These are phyloP conservation scores for Polymixis lichenea DNA, from an alignment of 2,888 invertebrate genomes.

Conservation along the genomic window DNA sequence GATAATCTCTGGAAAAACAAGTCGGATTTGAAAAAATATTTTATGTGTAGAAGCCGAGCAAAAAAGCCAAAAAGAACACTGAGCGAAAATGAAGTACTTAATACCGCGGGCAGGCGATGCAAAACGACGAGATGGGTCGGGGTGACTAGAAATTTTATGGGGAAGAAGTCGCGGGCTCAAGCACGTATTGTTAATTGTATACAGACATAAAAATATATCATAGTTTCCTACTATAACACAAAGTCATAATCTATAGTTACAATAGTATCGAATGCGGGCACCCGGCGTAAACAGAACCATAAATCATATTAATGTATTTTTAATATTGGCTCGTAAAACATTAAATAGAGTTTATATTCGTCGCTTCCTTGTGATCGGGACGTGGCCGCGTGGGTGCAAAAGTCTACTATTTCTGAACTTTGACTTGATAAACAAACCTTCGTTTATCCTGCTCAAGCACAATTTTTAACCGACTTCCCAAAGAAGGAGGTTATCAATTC, in stretches of 20 bases:
- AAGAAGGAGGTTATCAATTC: too few relatives aligned
- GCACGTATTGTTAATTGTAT: too few relatives aligned
- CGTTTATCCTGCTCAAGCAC: not conserved
- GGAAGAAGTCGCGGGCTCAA: too few relatives aligned
- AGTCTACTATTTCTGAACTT: constrained; percentile 11
- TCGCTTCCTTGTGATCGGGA: constrained; percentile 42
- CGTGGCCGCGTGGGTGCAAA: not conserved
- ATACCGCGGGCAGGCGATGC: too few relatives aligned
- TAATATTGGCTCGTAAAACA: constrained; percentile 63
- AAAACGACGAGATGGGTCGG: too few relatives aligned
- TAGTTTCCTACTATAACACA: constrained; percentile 6
- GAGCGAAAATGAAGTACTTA: too few relatives aligned
- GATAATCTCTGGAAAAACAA: too few relatives aligned
- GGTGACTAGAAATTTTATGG: too few relatives aligned
- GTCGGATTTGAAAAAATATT: too few relatives aligned
- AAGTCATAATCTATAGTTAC: constrained; percentile 25
- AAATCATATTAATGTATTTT: constrained; percentile 68
- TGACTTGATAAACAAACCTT: not conserved
- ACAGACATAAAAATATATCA: not conserved
- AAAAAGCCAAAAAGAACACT: too few relatives aligned
- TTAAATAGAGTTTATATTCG: constrained; percentile 37
- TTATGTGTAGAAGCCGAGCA: too few relatives aligned
- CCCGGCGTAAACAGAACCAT: constrained; percentile 57
- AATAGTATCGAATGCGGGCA: constrained; percentile 59
- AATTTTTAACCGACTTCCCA: too few relatives aligned